These are phyloP conservation scores for Phaetusa simplex DNA, from an alignment of 2,113 vertebrate genomes.

Conservation along the genomic window DNA sequence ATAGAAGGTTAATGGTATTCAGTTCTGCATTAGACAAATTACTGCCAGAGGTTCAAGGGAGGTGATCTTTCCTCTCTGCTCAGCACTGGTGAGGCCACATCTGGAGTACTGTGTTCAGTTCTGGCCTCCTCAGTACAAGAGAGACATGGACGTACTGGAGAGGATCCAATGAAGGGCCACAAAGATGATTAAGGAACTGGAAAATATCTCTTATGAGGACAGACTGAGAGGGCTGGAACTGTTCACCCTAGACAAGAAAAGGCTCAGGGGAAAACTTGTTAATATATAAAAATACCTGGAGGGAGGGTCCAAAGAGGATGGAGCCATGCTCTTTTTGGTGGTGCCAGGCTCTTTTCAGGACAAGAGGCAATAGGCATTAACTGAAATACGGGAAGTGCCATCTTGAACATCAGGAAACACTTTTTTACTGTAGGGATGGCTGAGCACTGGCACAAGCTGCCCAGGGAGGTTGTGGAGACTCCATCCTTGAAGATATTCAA, in stretches of 20 bases:
- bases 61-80: background rate
- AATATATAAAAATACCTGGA: background rate
- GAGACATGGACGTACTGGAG: background rate
- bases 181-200: background rate
- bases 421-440: background rate
- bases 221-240: background rate
- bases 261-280: background rate
- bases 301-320: background rate
- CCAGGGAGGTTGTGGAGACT: background rate
- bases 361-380: background rate
- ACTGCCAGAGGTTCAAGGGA: background rate
- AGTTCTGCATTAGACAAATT: background rate
- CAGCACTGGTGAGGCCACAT: background rate
- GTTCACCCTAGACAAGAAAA: background rate
- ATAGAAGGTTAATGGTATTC: background rate
- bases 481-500: background rate
- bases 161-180: background rate
- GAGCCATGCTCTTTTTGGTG: background rate
- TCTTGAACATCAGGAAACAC: background rate
- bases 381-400: background rate
- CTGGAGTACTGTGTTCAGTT: background rate
- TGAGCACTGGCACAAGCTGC: background rate
- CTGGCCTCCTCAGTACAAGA: background rate
- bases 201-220: background rate
- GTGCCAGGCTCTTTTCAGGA: background rate